These are phyloP conservation scores for Corydoras sp. DNA, from an alignment of 2,113 vertebrate species.

Conservation along the genomic window DNA sequence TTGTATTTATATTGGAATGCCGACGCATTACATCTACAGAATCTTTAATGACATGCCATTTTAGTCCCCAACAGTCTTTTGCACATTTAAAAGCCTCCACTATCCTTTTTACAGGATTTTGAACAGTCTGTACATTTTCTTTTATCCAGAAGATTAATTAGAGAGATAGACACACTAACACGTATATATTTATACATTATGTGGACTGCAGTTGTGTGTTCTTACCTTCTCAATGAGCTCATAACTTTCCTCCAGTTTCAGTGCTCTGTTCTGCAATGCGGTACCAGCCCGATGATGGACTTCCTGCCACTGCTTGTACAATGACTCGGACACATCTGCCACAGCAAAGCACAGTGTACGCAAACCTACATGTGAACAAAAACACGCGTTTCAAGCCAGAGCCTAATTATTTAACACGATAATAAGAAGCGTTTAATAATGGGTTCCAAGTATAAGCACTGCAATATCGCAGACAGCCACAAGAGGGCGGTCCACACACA, in stretches of 20 bases:
- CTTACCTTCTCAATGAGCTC: constrained; percentile 93
- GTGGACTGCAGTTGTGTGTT: not conserved
- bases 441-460: constrained; percentile 56
- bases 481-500: constrained; percentile 54
- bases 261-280: constrained; percentile 83
- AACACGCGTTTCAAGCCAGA: not conserved
- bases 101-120: too few relatives aligned
- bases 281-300: constrained; percentile 80
- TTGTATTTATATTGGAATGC: too few relatives aligned
- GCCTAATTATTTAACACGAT: not conserved
- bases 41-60: too few relatives aligned
- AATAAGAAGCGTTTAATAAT: too few relatives aligned
- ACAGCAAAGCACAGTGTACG: constrained; percentile 93
- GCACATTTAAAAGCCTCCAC: too few relatives aligned
- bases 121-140: too few relatives aligned
- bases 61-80: too few relatives aligned
- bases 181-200: not conserved
- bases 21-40: too few relatives aligned
- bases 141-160: too few relatives aligned
- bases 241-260: constrained; percentile 94
- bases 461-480: constrained; percentile 47
- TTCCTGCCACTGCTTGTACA: constrained; percentile 85
- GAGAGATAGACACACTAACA: too few relatives aligned
- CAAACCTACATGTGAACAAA: constrained; percentile 66
- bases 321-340: constrained; percentile 83